Percentiles rank a stretch among this genome's conserved stretches.
Evolutionary conservation across 92 coral and sea anemone genomes (phyloP).

Genomic region (Muricea muricata): DNA sequence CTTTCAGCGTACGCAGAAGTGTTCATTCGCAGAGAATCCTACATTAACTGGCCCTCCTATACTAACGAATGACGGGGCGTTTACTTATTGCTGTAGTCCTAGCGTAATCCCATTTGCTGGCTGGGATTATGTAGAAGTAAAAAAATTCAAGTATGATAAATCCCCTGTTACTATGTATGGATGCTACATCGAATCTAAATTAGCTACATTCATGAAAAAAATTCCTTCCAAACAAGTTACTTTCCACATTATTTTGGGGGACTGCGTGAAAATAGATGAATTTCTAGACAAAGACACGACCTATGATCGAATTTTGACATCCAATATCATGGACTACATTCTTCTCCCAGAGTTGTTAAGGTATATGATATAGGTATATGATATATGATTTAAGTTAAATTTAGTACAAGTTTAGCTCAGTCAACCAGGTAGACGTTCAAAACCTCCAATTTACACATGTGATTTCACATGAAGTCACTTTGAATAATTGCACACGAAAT

Average conservation of each 20-base stretch:
- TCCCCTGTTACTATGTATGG: constrained; percentile 67
- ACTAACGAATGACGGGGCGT: not conserved
- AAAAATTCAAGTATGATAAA: constrained; percentile 29
- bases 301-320: constrained; percentile 74
- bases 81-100: constrained; percentile 25
- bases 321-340: constrained; percentile 71
- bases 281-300: constrained; percentile 49
- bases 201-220: constrained; percentile 44
- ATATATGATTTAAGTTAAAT: not conserved
- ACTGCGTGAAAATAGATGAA: constrained; percentile 59
- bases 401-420: not conserved
- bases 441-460: too few species aligned
- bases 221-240: constrained; percentile 51
- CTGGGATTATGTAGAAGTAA: constrained; percentile 78
- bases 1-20: constrained; percentile 21
- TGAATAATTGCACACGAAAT: too few species aligned
- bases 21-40: constrained; percentile 58
- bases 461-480: too few species aligned
- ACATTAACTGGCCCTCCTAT: constrained; percentile 63
- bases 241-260: constrained; percentile 58
- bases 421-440: too few species aligned
- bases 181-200: constrained; percentile 57
- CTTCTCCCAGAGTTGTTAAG: constrained; percentile 56
- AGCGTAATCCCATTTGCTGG: constrained; percentile 61
- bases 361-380: too few species aligned